Base-by-base conservation (phyloP, 2,113 vertebrate genomes). In the Campylomormyrus tamandua region DNA sequence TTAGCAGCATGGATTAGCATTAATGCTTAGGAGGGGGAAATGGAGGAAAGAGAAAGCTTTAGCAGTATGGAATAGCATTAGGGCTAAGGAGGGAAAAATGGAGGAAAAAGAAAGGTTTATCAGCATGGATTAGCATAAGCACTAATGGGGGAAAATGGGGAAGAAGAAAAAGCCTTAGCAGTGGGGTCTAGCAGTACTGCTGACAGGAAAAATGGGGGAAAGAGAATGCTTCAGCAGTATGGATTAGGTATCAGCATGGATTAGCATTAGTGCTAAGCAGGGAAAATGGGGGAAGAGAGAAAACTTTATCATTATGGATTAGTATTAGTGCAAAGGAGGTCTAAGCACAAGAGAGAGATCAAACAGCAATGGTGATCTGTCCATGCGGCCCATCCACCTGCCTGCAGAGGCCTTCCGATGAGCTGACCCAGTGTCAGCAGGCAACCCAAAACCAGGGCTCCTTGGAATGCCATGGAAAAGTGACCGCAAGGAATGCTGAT, bases 401-500 rank as follows among this genome's bases (percentile, higher is more conserved):
- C 39, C 56, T 31, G 77, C 46, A n/a, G 19, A 58, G 35, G 70
- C 49, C 49, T 31, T 39, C 42, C 21, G 19, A 87, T 31, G 21
- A 77, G 46, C 77, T 87, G 91, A 90, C 83, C 90, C 91, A 66
- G 90, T 91, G 93, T 90, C 89, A 94, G 95, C 94, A 93, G 84
- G 70, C 58, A 88, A 94, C 94, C 95, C 95, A 92, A 48, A 93
- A 93, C 91, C 92, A 94, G 94, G 94, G 93, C 92, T 94, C 95
- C 91, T 89, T 92, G 93, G 95, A 95, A 95, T 94, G 94, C 92
- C 93, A 93, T 94, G 95, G 95, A 96, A 95, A 96, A 96, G 94
- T 93, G 95, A 96, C 94, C 95, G 94, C 92, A 92, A 94, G 95
- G 96, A 96, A 96, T 96, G 95, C 93, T 94, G 95, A 94, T 95